Evolutionary conservation across 2,888 invertebrate genomes (phyloP).

Genomic region (Agriopis aurantiaria): DNA sequence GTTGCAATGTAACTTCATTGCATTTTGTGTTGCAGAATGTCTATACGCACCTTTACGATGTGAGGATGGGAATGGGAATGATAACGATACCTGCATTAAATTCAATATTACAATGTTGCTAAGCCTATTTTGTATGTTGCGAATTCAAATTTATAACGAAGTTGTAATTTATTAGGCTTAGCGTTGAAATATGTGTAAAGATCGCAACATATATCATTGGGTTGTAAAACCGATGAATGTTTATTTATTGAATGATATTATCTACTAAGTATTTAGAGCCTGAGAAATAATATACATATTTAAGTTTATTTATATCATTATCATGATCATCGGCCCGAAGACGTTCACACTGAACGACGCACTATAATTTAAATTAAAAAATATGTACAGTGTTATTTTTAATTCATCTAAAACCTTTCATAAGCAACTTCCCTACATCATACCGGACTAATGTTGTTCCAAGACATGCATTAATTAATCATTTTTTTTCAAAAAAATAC

Average conservation of each 20-base stretch:
- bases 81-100: conserved; percentile 24
- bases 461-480: too few species aligned
- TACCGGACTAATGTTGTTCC: too few species aligned
- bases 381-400: too few species aligned
- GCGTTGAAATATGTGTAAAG: neutral
- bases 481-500: too few species aligned
- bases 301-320: neutral
- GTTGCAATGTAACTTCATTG: neutral
- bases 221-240: conserved; percentile 15
- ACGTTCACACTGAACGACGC: too few species aligned
- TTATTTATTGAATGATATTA: neutral
- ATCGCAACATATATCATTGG: neutral
- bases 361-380: too few species aligned
- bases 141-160: conserved; percentile 14
- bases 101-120: conserved; percentile 27
- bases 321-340: too few species aligned
- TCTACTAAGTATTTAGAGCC: neutral
- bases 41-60: neutral
- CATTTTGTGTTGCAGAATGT: neutral
- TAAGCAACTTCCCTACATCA: too few species aligned
- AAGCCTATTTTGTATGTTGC: neutral
- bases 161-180: conserved; percentile 4
- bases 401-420: too few species aligned
- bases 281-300: neutral
- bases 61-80: conserved; percentile 29